Conservation (phyloP, 2,888 invertebrate genomes). For the Drosophila mercatorum region DNA sequence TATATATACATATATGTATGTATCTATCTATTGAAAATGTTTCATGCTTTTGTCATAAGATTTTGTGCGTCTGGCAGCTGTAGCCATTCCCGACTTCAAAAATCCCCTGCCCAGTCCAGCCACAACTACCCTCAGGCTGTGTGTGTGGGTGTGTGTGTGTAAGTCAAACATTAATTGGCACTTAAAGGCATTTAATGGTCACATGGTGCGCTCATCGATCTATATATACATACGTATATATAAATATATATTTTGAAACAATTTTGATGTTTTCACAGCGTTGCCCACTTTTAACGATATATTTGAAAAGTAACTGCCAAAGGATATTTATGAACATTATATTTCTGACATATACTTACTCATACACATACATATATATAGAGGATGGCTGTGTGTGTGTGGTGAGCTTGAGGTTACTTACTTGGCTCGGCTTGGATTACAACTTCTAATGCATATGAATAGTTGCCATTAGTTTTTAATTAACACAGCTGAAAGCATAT, state of each 20-base stretch:
- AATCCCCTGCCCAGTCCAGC: slow-evolving; percentile 30
- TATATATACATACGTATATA: slow-evolving; percentile 16
- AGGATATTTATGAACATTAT: slow-evolving; percentile 49
- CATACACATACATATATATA: not conserved
- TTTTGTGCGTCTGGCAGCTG: slow-evolving; percentile 69
- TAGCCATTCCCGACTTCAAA: slow-evolving; percentile 49
- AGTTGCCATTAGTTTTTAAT: slow-evolving; percentile 57
- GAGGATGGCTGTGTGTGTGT: not conserved
- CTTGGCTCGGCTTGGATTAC: slow-evolving; percentile 46
- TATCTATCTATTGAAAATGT: slow-evolving; percentile 51
- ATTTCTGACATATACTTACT: slow-evolving; percentile 21
- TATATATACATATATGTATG: slow-evolving; percentile 15
- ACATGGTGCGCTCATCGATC: slow-evolving; percentile 48
- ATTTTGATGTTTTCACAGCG: slow-evolving; percentile 74
- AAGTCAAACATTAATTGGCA: slow-evolving; percentile 76
- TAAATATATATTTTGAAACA: slow-evolving; percentile 49
- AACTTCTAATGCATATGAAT: slow-evolving; percentile 53
- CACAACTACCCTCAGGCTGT: slow-evolving; percentile 5
- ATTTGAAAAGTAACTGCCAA: slow-evolving; percentile 69
- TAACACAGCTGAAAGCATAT: slow-evolving; percentile 42
- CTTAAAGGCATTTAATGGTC: slow-evolving; percentile 73
- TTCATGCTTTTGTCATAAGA: slow-evolving; percentile 64
- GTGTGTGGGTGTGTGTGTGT: slow-evolving; percentile 30
- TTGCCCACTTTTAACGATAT: slow-evolving; percentile 61
- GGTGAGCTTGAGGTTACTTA: slow-evolving; percentile 48